A percentile compares a stretch with the other conserved stretches of the same genome.
These are phyloP conservation scores for Salvelinus alpinus DNA, from an alignment of 2,113 vertebrate species.

Conservation along the genomic window DNA sequence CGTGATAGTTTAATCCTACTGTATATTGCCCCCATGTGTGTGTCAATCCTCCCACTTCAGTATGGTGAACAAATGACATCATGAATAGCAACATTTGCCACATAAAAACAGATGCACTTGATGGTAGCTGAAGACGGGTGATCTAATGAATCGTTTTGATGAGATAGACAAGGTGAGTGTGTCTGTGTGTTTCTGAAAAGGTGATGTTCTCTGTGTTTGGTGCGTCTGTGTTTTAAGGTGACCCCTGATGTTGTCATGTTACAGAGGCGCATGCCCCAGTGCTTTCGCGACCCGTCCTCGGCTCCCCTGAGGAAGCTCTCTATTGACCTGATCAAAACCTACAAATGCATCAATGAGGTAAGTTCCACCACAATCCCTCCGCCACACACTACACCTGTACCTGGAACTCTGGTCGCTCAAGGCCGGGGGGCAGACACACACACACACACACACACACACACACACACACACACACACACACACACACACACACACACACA, in stretches of 20 bases:
- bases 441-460: background rate
- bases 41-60: no score
- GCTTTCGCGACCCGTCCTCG: conserved; percentile 86
- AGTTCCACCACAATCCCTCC: background rate
- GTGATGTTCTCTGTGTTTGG: conserved; percentile 47
- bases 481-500: background rate
- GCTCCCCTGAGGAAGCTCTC: conserved; percentile 90
- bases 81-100: background rate
- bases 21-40: no score
- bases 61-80: no score
- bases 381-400: background rate
- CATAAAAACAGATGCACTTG: background rate
- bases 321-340: conserved; percentile 92
- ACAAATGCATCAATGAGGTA: conserved; percentile 96
- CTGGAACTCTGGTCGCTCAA: background rate
- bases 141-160: background rate
- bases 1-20: no score
- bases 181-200: background rate
- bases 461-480: no score
- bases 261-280: conserved; percentile 91
- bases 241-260: conserved; percentile 69
- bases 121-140: background rate
- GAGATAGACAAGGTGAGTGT: background rate
- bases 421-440: background rate
- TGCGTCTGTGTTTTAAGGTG: conserved; percentile 64